phyloP scores from a whole-genome alignment of 2,797 vertebrate genomes.

The Anguilla obscura region DNA sequence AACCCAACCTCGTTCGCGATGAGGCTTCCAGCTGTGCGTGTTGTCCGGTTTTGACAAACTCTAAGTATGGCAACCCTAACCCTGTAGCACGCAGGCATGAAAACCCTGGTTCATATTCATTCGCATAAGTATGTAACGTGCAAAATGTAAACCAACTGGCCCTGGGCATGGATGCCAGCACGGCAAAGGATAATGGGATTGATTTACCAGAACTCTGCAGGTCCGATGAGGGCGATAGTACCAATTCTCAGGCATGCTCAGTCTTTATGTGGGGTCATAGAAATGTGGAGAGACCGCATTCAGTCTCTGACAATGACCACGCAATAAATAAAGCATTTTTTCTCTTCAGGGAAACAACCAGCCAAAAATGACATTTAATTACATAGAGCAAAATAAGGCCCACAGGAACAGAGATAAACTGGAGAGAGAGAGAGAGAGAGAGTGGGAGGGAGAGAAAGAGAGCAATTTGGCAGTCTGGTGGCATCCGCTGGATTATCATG shows the following conservation, averaged over 20 bases:
- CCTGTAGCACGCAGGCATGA: not conserved
- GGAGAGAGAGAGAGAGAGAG: conserved; percentile 33
- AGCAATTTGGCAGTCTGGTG: conserved; percentile 74
- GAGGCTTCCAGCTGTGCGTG: too few relatives aligned
- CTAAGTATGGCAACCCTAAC: too few relatives aligned
- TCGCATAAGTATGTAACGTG: not conserved
- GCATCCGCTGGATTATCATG: conserved; percentile 77
- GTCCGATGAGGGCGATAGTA: not conserved
- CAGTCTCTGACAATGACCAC: conserved; percentile 61
- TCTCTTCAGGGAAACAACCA: conserved; percentile 51
- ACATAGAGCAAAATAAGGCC: conserved; percentile 76
- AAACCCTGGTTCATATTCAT: not conserved
- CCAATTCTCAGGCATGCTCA: conserved; percentile 15
- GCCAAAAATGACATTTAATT: conserved; percentile 79
- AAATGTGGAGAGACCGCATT: conserved; percentile 39
- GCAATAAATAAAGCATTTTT: conserved; percentile 48
- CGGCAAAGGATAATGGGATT: not conserved
- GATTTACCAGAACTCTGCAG: not conserved
- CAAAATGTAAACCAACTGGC: not conserved
- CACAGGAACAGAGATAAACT: conserved; percentile 74
- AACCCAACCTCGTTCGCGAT: too few relatives aligned
- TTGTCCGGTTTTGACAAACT: too few relatives aligned
- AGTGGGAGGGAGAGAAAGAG: conserved; percentile 29
- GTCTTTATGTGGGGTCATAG: conserved; percentile 29
- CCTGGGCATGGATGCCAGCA: not conserved